Base-by-base conservation (phyloP, 1,140 invertebrate species). In the Argopecten irradians region DNA sequence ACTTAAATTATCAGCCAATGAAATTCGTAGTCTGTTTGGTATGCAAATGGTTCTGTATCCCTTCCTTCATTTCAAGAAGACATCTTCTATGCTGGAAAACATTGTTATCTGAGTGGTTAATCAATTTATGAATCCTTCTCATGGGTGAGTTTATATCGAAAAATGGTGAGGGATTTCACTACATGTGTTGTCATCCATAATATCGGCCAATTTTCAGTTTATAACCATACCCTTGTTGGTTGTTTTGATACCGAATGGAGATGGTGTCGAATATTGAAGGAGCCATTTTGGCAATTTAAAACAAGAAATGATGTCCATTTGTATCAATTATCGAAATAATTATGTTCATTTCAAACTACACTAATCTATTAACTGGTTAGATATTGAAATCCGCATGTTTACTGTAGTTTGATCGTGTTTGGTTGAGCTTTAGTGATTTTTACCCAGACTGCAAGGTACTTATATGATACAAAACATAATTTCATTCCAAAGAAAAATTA, bases 41-140 rank as follows among this genome's bases (percentile, higher is more conserved):
- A 71, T 71, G 55, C 55, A 71, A 71, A 71, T 71, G 14, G 5
- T 28, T 5, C 5, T 5, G n/a, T 16, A 71, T 71, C 55, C 43
- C 55, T 71, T 71, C 55, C 55, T 71, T 71, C 55, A 71, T 71
- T 71, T 71, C 55, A 71, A 71, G 55, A 71, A 71, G 55, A 16
- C 55, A 28, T 28, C 28, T 71, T 71, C 2, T 71, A 5, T n/a
- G 5, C 2, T n/a, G 22, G 55, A 71, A 71, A 28, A 71, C 28
- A 71, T 71, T 71, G 8, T 22, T 71, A 71, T 71, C 5, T 71
- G 22, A 71, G 16, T 3, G 28, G 1, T 28, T 28, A 28, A 71
- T 71, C 22, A 1, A 28, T 71, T 28, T 71, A 22, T 3, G 5
- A 28, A 7, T 2, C 1, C 1, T 71, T 71, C 55, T 71, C 16